Conservation (phyloP, 2,797 vertebrate genomes). For the Xenops minutus region DNA sequence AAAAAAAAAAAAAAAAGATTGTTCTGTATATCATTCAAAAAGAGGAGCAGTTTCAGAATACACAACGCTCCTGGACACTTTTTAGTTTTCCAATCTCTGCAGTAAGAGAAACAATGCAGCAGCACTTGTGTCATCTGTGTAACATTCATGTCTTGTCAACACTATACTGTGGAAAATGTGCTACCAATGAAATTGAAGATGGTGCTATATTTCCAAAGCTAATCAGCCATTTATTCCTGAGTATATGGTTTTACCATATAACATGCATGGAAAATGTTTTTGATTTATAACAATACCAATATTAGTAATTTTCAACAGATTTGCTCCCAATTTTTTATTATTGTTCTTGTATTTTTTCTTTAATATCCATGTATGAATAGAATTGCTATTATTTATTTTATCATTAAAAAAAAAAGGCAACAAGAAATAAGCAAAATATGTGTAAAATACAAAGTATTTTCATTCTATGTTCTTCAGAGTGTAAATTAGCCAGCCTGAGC, state of each 20-base stretch:
- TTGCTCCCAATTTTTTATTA: background rate
- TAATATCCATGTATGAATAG: background rate
- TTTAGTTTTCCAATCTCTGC: background rate
- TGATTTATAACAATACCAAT: background rate
- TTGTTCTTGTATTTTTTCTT: background rate
- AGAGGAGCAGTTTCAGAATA: background rate
- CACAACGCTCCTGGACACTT: background rate
- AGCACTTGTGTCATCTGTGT: background rate
- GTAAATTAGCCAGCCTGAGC: background rate
- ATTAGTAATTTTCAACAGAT: background rate
- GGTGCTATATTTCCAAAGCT: background rate
- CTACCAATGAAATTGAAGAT: background rate
- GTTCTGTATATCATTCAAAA: background rate
- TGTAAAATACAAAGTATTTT: background rate
- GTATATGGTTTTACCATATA: background rate
- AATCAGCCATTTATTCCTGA: background rate
- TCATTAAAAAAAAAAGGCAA: background rate
- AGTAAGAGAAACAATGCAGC: background rate
- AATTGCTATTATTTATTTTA: background rate
- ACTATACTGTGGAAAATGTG: background rate
- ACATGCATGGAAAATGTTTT: background rate
- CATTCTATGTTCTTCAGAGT: background rate
- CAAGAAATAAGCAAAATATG: background rate
- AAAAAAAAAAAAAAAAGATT: background rate
- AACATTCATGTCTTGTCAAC: background rate